Percentiles rank a stretch among this genome's conserved stretches.
These are phyloP conservation scores for Pantelozetes paolii DNA, from an alignment of 2,888 invertebrate species.

Conservation along the genomic window DNA sequence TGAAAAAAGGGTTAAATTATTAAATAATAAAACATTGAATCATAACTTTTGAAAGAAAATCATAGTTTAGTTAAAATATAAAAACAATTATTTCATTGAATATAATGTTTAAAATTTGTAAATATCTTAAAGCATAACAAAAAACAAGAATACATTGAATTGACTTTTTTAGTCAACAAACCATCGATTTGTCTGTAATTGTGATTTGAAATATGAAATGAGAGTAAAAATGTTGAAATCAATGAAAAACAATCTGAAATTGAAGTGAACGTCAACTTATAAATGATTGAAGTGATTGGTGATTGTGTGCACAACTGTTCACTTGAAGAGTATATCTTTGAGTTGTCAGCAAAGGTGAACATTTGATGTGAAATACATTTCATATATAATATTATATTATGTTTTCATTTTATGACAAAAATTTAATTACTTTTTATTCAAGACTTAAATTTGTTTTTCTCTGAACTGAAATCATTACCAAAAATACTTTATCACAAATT, in stretches of 20 bases:
- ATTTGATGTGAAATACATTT: slow-evolving; percentile 12
- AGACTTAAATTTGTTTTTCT: not conserved
- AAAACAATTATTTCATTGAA: not conserved
- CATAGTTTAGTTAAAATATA: not conserved
- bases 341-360: slow-evolving; percentile 28
- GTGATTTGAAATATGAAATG: no score
- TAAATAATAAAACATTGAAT: not conserved
- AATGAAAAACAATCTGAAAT: not conserved
- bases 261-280: not conserved
- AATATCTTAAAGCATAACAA: not conserved
- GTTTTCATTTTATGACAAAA: not conserved
- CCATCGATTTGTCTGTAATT: no score
- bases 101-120: not conserved
- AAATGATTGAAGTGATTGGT: not conserved
- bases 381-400: no score
- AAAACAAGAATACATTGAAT: not conserved
- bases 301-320: slow-evolving; percentile 25
- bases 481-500: not conserved
- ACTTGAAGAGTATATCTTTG: not conserved
- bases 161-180: no score
- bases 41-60: not conserved
- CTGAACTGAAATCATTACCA: not conserved
- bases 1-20: not conserved
- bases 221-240: no score
- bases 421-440: not conserved